phyloP scores from a whole-genome alignment of 2,888 invertebrate genomes.

The Archips crataeganus region DNA sequence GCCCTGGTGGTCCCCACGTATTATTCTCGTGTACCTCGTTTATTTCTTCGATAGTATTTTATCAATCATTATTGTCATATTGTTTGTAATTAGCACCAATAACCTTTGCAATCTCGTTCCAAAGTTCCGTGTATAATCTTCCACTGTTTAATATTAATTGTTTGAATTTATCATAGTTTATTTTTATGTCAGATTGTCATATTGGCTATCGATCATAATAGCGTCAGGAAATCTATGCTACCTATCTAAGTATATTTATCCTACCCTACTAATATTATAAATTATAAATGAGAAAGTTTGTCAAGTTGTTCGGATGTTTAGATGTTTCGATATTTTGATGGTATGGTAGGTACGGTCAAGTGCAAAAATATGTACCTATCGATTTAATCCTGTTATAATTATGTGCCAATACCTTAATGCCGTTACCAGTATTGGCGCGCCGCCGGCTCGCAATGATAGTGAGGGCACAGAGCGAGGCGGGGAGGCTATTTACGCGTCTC shows the following conservation, averaged over 20 bases:
- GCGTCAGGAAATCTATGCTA: neutral
- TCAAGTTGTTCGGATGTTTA: too few relatives aligned
- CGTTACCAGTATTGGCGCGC: too few relatives aligned
- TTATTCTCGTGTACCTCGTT: neutral
- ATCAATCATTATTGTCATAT: slow-evolving; percentile 7
- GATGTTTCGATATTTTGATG: too few relatives aligned
- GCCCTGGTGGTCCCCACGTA: neutral
- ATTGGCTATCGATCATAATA: neutral
- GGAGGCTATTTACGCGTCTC: neutral
- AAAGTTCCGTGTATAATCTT: slow-evolving; percentile 5
- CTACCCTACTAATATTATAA: too few relatives aligned
- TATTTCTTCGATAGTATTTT: neutral
- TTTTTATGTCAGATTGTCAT: neutral
- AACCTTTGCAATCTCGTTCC: slow-evolving; percentile 13
- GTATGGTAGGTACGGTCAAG: too few relatives aligned
- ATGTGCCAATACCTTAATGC: too few relatives aligned
- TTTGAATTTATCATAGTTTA: neutral
- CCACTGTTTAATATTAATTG: neutral
- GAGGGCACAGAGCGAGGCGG: neutral
- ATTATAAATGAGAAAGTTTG: too few relatives aligned
- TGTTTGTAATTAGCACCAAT: slow-evolving; percentile 2
- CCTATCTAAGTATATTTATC: too few relatives aligned
- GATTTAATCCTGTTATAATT: too few relatives aligned
- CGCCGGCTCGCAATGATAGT: too few relatives aligned
- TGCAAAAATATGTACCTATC: too few relatives aligned